Evolutionary conservation across 23 tunicate species (phyloP).

Genomic region (Oikopleura albicans): DNA sequence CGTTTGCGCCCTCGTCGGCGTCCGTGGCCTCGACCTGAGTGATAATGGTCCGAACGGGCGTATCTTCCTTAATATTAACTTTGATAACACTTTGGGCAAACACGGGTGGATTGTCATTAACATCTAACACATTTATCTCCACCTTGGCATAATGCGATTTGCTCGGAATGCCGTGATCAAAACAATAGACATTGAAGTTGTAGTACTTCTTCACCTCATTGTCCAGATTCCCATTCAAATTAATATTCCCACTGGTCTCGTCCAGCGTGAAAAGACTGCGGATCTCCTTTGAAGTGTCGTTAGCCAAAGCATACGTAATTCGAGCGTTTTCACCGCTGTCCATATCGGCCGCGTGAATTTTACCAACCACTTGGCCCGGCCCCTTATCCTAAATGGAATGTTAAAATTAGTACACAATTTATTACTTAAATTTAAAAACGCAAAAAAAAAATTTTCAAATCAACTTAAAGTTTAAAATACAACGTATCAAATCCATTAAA

Average conservation of each 20-base stretch:
- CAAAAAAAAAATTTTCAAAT: too few species aligned
- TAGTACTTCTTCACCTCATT: not conserved
- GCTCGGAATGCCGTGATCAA: slow-evolving; percentile 32
- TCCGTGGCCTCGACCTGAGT: slow-evolving; percentile 42
- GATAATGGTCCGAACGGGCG: slow-evolving; percentile 26
- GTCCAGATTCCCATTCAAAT: slow-evolving; percentile 10
- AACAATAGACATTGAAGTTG: not conserved
- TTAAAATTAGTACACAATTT: not conserved
- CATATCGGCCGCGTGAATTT: slow-evolving; percentile 49
- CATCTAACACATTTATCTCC: slow-evolving; percentile 35
- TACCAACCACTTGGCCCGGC: slow-evolving; percentile 18
- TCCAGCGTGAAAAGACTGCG: not conserved
- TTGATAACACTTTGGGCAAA: slow-evolving; percentile 41
- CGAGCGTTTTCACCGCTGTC: slow-evolving; percentile 42
- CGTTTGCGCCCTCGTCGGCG: slow-evolving; percentile 27
- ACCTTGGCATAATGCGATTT: not conserved
- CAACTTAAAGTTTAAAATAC: too few species aligned
- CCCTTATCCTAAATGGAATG: not conserved
- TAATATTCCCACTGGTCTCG: not conserved
- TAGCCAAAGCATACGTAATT: slow-evolving; percentile 30
- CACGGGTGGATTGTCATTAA: slow-evolving; percentile 53
- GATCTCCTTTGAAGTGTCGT: not conserved
- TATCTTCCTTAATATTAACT: slow-evolving; percentile 30
- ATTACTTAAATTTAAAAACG: not conserved
- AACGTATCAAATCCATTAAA: too few species aligned